These are phyloP conservation scores for Myiopsitta monachus DNA, from an alignment of 2,113 vertebrate species.

Conservation along the genomic window DNA sequence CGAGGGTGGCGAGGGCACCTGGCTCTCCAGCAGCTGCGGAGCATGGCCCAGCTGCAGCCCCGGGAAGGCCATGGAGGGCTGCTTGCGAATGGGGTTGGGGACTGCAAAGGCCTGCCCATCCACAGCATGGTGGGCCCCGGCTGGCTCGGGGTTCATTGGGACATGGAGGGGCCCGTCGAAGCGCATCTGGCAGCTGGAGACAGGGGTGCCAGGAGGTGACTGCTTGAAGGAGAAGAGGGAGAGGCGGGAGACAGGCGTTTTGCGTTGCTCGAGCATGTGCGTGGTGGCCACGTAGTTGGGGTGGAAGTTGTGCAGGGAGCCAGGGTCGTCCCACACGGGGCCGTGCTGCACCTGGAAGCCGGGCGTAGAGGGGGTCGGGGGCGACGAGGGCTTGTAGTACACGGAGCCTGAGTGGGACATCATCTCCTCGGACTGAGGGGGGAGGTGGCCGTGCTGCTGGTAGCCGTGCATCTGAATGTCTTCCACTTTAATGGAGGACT, in stretches of 20 bases:
- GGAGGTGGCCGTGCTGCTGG: conserved; percentile 91
- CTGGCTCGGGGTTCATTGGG: conserved; percentile 88
- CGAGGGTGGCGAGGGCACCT: conserved; percentile 92
- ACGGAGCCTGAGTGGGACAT: conserved; percentile 92
- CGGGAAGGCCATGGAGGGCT: conserved; percentile 90
- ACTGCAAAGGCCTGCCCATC: conserved; percentile 92
- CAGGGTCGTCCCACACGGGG: conserved; percentile 95
- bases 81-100: conserved; percentile 91
- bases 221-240: conserved; percentile 99
- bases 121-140: conserved; percentile 86
- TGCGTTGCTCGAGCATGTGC: conserved; percentile 95
- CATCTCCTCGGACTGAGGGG: conserved; percentile 92
- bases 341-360: conserved; percentile 95
- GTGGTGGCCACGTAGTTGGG: conserved; percentile 97
- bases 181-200: conserved; percentile 98
- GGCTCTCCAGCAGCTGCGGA: conserved; percentile 93
- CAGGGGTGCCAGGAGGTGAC: conserved; percentile 93
- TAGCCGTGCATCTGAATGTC: conserved; percentile 98
- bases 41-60: conserved; percentile 93
- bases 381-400: conserved; percentile 98
- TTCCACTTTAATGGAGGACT: conserved; percentile 98
- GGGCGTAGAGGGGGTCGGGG: conserved; percentile 88
- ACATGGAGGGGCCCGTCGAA: conserved; percentile 95
- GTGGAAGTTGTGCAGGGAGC: conserved; percentile 95
- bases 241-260: conserved; percentile 92